These are phyloP conservation scores for Bettongia penicillata DNA, from an alignment of 2,113 vertebrate genomes.

Conservation along the genomic window DNA sequence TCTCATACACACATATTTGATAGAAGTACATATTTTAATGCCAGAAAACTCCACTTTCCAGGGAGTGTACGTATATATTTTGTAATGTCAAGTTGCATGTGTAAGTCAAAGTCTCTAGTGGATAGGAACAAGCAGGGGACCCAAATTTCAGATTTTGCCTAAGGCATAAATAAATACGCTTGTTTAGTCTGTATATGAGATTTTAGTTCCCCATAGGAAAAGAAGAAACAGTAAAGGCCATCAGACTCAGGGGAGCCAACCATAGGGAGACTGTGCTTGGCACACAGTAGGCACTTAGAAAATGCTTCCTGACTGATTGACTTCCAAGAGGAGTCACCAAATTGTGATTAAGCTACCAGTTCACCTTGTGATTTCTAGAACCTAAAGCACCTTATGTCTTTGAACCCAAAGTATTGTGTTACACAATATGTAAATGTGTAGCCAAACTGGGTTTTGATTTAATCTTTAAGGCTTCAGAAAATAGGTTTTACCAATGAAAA, in stretches of 20 bases:
- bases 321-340: constrained; percentile 2
- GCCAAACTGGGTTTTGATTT: constrained; percentile 1
- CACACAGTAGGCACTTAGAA: neutral
- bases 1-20: neutral
- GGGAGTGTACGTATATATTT: neutral
- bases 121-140: neutral
- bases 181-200: neutral
- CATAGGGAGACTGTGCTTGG: neutral
- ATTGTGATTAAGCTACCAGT: neutral
- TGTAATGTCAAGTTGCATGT: no score
- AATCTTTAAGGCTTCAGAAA: constrained; percentile 8
- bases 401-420: neutral
- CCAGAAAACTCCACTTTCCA: neutral
- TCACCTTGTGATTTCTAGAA: neutral
- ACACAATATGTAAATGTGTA: neutral
- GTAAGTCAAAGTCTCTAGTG: neutral
- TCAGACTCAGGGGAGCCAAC: neutral
- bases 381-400: neutral
- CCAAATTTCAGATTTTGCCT: neutral
- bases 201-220: neutral
- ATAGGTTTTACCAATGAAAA: constrained; percentile 11
- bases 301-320: neutral
- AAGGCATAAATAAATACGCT: no score
- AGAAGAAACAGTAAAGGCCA: neutral
- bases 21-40: neutral